These are phyloP conservation scores for Spodoptera litura DNA, from an alignment of 1,140 invertebrate species.

Conservation along the genomic window DNA sequence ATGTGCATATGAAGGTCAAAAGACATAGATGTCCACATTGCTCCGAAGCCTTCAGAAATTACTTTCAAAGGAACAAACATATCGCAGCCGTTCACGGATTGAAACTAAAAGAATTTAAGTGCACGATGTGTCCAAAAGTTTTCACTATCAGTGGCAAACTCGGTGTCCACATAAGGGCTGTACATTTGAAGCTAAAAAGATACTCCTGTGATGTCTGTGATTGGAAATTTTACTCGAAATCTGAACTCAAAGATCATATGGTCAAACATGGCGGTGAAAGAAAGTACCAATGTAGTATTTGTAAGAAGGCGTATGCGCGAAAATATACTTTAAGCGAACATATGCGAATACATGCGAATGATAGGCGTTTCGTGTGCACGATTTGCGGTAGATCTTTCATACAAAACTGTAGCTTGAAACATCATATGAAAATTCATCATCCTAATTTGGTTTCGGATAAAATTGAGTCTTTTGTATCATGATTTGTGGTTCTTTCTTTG, in stretches of 20 bases:
- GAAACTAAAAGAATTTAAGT: conserved; percentile 80
- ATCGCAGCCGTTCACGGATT: conserved; percentile 71
- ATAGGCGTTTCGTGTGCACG: conserved; percentile 84
- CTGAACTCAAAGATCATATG: conserved; percentile 88
- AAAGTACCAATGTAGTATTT: conserved; percentile 87
- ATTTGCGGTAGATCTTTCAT: conserved; percentile 85
- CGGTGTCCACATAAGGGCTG: conserved; percentile 70
- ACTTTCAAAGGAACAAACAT: conserved; percentile 80
- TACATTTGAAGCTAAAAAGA: conserved; percentile 83
- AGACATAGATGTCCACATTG: conserved; percentile 78
- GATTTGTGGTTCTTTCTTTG: neutral
- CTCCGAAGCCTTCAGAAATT: conserved; percentile 75
- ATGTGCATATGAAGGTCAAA: conserved; percentile 75
- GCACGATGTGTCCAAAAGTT: conserved; percentile 72
- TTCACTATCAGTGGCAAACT: conserved; percentile 79
- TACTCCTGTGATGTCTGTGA: conserved; percentile 88
- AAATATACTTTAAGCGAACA: conserved; percentile 91
- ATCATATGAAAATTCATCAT: conserved; percentile 78
- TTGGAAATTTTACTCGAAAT: conserved; percentile 87
- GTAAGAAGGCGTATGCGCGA: conserved; percentile 88
- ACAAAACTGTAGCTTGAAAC: conserved; percentile 81
- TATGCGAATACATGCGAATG: conserved; percentile 88
- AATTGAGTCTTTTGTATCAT: conserved; percentile 19
- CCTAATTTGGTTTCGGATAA: conserved; percentile 46
- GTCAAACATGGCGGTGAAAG: conserved; percentile 89